Conservation (phyloP, 2,113 vertebrate species). For the Perca flavescens region DNA sequence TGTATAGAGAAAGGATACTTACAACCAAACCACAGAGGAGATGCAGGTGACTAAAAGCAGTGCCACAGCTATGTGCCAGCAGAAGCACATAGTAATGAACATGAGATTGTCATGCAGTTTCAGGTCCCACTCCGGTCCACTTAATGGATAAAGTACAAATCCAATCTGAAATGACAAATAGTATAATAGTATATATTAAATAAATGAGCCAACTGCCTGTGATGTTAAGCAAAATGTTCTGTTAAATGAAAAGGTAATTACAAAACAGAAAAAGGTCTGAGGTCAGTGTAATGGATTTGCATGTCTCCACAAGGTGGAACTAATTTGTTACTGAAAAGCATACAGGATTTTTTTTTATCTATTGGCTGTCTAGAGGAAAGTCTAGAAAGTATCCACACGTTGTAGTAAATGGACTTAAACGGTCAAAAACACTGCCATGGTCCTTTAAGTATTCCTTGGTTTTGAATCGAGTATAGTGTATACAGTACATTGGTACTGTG, state of each 20-base stretch:
- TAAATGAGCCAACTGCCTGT: not conserved
- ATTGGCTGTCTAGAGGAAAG: not conserved
- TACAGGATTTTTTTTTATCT: not conserved
- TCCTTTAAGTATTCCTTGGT: not conserved
- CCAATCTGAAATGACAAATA: slow-evolving; percentile 86
- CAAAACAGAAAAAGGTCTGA: not conserved
- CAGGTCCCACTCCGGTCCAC: slow-evolving; percentile 87
- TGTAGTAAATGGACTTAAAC: not conserved
- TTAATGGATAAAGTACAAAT: slow-evolving; percentile 91
- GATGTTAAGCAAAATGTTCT: not conserved
- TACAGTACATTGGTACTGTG: not conserved
- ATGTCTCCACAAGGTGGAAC: not conserved
- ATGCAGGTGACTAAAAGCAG: slow-evolving; percentile 79
- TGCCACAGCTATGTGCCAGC: slow-evolving; percentile 91
- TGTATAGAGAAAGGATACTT: slow-evolving; percentile 50
- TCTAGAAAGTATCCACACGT: too few species aligned
- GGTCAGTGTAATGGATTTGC: too few species aligned
- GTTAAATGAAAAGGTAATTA: not conserved
- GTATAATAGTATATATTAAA: not conserved
- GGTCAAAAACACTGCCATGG: not conserved
- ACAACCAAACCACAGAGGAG: slow-evolving; percentile 85
- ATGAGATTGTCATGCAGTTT: slow-evolving; percentile 87
- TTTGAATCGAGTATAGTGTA: not conserved
- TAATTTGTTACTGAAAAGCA: not conserved
- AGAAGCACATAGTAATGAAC: slow-evolving; percentile 98